These are phyloP conservation scores for Bos javanicus DNA, from an alignment of 2,113 vertebrate species.

Conservation along the genomic window DNA sequence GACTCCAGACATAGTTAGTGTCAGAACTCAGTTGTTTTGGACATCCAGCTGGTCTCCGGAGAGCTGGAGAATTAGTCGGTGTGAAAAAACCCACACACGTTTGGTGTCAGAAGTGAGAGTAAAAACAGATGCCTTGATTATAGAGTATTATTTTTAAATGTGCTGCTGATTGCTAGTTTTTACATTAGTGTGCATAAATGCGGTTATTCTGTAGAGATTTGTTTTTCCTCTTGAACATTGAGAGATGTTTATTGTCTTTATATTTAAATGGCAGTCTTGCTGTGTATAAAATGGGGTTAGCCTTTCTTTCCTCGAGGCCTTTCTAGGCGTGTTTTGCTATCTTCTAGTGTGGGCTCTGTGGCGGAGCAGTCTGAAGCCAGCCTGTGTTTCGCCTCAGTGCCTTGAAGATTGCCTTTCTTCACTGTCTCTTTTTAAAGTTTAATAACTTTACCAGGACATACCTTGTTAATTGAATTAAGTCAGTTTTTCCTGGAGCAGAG, in stretches of 20 bases:
- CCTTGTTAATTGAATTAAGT: background rate
- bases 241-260: background rate
- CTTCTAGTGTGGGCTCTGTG: background rate
- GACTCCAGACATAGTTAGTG: background rate
- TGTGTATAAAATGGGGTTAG: background rate
- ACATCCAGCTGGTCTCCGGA: background rate
- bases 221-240: background rate
- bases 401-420: background rate
- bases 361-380: background rate
- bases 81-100: background rate
- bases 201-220: background rate
- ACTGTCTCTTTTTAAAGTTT: background rate
- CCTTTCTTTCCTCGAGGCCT: background rate
- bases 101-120: background rate
- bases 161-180: background rate
- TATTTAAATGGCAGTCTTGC: background rate
- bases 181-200: background rate
- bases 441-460: background rate
- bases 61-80: background rate
- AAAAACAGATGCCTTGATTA: background rate
- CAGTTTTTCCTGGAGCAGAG: background rate
- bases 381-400: background rate
- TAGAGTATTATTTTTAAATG: background rate
- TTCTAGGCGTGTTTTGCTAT: background rate
- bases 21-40: background rate